A percentile compares a stretch with the other conserved stretches of the same genome.
Evolutionary conservation across 2,888 invertebrate genomes (phyloP).

Genomic region (Athetis lepigone): DNA sequence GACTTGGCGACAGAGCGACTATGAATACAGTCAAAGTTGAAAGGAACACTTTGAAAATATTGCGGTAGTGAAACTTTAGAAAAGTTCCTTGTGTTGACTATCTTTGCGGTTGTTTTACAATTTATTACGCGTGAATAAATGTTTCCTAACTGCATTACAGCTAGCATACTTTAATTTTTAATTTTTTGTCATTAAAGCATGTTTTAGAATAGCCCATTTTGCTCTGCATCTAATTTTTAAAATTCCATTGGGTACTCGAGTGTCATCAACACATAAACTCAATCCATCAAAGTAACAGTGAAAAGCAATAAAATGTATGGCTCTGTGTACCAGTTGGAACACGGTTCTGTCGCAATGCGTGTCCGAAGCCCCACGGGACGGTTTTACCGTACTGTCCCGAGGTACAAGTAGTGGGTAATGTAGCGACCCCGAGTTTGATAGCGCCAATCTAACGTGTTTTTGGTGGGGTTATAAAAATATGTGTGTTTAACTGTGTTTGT

Average conservation of each 20-base stretch:
- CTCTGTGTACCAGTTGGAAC: conserved; percentile 50
- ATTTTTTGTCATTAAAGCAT: neutral
- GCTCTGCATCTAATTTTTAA: neutral
- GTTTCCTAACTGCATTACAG: conserved; percentile 20
- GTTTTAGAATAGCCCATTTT: no score
- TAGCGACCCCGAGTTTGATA: conserved; percentile 38
- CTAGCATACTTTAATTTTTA: neutral
- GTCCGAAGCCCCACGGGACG: conserved; percentile 67
- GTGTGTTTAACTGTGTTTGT: conserved; percentile 10
- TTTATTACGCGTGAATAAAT: conserved; percentile 36
- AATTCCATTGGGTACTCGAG: neutral
- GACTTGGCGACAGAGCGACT: conserved; percentile 54
- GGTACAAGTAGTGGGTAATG: conserved; percentile 37
- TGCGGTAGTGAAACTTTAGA: conserved; percentile 29
- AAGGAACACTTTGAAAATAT: conserved; percentile 48
- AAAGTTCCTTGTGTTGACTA: conserved; percentile 27
- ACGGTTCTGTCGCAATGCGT: conserved; percentile 73
- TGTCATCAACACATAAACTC: conserved; percentile 30
- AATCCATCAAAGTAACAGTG: conserved; percentile 38
- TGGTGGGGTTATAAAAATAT: conserved; percentile 14
- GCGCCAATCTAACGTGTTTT: conserved; percentile 34
- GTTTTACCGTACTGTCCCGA: conserved; percentile 60
- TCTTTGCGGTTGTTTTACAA: conserved; percentile 38
- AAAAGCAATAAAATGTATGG: conserved; percentile 38
- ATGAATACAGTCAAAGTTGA: conserved; percentile 35